phyloP scores from a whole-genome alignment of 2,113 vertebrate species.

The Motacilla alba region DNA sequence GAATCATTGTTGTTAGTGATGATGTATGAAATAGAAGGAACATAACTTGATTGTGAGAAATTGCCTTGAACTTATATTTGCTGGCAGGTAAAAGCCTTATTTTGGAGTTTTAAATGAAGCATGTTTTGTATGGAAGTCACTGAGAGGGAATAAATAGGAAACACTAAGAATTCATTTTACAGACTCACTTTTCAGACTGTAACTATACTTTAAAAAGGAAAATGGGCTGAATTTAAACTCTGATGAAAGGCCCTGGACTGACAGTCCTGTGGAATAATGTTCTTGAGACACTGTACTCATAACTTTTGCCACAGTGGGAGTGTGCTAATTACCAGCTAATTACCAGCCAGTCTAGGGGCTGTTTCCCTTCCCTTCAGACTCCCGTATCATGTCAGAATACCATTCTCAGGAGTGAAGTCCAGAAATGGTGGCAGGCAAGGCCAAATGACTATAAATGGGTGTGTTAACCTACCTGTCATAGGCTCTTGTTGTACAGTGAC shows the following conservation, averaged over 20 bases:
- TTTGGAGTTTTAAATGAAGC: slow-evolving; percentile 32
- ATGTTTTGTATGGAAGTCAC: background rate
- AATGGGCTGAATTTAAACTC: background rate
- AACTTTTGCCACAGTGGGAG: background rate
- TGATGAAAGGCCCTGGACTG: background rate
- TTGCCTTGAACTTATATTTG: slow-evolving; percentile 29
- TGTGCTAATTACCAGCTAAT: background rate
- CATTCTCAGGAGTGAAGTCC: background rate
- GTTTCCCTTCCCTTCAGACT: background rate
- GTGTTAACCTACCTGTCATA: background rate
- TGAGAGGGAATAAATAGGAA: slow-evolving; percentile 13
- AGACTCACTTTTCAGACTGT: background rate
- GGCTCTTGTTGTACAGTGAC: background rate
- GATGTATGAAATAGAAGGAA: slow-evolving; percentile 37
- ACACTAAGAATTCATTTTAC: background rate
- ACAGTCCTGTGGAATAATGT: background rate
- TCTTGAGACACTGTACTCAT: background rate
- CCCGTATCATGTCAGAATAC: background rate
- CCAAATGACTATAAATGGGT: background rate
- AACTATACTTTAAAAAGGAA: background rate
- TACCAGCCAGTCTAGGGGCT: background rate
- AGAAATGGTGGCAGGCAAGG: background rate
- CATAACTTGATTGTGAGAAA: slow-evolving; percentile 33
- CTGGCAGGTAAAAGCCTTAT: slow-evolving; percentile 14
- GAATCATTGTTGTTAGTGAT: slow-evolving; percentile 24